Base-by-base conservation (phyloP, 2,797 vertebrate species). In the Corythornis leucogaster region DNA sequence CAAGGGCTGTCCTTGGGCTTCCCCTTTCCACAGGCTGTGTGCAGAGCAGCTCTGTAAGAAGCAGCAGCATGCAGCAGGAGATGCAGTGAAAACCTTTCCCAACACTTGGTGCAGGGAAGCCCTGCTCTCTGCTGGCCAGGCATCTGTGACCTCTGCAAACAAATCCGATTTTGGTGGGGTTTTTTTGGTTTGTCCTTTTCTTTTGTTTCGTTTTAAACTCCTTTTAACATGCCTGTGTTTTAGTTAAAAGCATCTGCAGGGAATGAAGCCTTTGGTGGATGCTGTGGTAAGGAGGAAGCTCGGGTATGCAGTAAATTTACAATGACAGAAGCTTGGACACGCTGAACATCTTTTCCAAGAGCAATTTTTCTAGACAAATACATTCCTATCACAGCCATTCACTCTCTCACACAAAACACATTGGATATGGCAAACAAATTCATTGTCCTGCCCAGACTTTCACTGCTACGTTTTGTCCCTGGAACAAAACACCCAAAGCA, bases 1-100 rank as follows among this genome's bases (percentile, higher is more conserved):
- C 84, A 57, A 78, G 76, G 51, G 79, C 84, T 85, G 76, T 59
- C 51, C 73, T 85, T 92, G 88, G 80, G 31, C 76, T 59, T 92
- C 24, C 24, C 59, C 76, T 67, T 82, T 82, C 51, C 80, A 69
- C 21, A 11, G 5, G 2, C 73, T 42, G 33, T 2, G 2, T 12
- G 67, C 55, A 69, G 76, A 54, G 43, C 33, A 57, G 40, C 53
- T 40, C 46, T 82, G 12, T 71, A 59, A 80, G 55, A 30, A 62
- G 71, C 16, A 40, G 31, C 54, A 61, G 50, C 42, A 59, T 38
- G 31, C 46, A 4, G 6, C 25, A 31, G 54, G 10, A 71, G 15
- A n/a, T 2, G 2, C 11, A 38, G 31, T 19, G 66, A 73, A 70
- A 80, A 74, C 14, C 12, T 64, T 43, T 86, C 45, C 59, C 78